Evolutionary conservation across 2,888 invertebrate species (phyloP).

Genomic region (Drosophila nr. medialis): DNA sequence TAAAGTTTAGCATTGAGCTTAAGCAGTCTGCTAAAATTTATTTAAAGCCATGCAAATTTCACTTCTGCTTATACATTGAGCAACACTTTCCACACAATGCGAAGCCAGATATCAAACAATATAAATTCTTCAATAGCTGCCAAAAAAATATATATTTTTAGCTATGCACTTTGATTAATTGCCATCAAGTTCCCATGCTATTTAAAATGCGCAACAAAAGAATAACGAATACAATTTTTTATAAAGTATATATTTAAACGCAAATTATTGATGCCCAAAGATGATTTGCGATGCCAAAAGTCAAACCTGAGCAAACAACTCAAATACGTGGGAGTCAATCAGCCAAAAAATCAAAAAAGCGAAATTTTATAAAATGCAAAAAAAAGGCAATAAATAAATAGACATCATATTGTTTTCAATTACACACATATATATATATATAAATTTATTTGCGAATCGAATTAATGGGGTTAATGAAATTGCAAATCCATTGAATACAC

Average conservation of each 20-base stretch:
- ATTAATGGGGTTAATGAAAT: constrained; percentile 75
- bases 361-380: constrained; percentile 46
- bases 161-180: constrained; percentile 73
- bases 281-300: constrained; percentile 67
- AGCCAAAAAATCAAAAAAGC: constrained; percentile 50
- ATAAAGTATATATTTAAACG: background rate
- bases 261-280: constrained; percentile 62
- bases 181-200: constrained; percentile 73
- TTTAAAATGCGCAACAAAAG: constrained; percentile 65
- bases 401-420: constrained; percentile 79
- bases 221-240: constrained; percentile 60
- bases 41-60: constrained; percentile 7
- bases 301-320: constrained; percentile 39
- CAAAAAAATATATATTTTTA: constrained; percentile 7
- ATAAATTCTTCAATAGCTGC: constrained; percentile 29
- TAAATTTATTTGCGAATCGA: constrained; percentile 35
- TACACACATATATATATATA: constrained; percentile 38
- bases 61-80: constrained; percentile 1
- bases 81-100: constrained; percentile 26
- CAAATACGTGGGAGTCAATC: constrained; percentile 74
- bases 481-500: constrained; percentile 35
- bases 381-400: constrained; percentile 60
- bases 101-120: constrained; percentile 29
- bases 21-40: background rate
- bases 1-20: background rate